Base-by-base conservation (phyloP, 2,113 vertebrate species). In the Hippoglossus stenolepis region DNA sequence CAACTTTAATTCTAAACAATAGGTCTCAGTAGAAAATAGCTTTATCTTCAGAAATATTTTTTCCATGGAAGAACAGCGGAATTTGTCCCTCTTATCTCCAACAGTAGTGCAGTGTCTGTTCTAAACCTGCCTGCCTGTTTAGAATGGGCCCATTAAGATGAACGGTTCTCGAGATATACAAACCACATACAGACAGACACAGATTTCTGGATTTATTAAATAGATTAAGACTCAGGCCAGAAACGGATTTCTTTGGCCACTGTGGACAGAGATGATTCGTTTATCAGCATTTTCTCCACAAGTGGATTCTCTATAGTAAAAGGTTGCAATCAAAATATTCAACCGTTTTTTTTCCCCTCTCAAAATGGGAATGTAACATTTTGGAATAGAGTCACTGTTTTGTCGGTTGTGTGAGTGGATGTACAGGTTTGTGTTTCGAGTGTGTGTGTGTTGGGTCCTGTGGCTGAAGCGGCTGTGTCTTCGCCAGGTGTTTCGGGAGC, bases 401-500 rank as follows among this genome's bases (percentile, higher is more conserved):
- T 47, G 75, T 71, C 56, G 70, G 31, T 58, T 8, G 83, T 28
- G 75, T 77, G 82, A 43, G 58, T 77, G 84, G 23, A 47, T 21
- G 66, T 74, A 72, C 75, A 75, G 57, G 73, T 61, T 38, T 38
- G 35, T 38, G 35, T 38, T 38, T 38, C 35, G 35, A 38, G 26
- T 20, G 63, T 45, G 70, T 56, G 73, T 65, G 57, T 57, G 15
- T 77, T 63, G 49, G 80, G 83, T 80, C 73, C 87, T 83, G 87
- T 87, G 89, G 92, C 93, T 95, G 93, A 95, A 91, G 93, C 74
- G 67, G 89, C 86, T 88, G 87, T 89, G 28, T 90, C 82, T 91
- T 84, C 63, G 85, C 84, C 94, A 99, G 97, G 96, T 98, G 84
- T 99, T 99, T 94, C 95, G 95, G 73, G 97, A 98, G 82, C 98